phyloP scores from a whole-genome alignment of 2,888 invertebrate species.

The Chloroclysta siterata region DNA sequence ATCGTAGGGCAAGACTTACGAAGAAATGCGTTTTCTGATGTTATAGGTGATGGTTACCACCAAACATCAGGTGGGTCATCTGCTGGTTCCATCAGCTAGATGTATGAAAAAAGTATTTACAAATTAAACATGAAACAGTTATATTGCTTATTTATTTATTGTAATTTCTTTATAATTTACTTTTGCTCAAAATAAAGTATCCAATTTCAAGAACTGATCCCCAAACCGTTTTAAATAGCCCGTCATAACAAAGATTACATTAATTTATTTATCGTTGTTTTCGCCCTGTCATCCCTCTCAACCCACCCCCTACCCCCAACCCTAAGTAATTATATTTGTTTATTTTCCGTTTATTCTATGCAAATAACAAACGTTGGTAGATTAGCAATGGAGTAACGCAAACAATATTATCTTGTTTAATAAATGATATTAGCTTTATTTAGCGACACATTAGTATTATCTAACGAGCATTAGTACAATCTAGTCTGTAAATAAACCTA shows the following conservation, averaged over 20 bases:
- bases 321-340: slow-evolving; percentile 24
- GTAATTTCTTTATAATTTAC: no score
- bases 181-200: neutral
- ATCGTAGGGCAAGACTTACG: no score
- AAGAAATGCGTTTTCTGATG: no score
- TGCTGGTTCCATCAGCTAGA: no score
- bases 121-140: no score
- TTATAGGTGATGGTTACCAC: no score
- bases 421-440: neutral
- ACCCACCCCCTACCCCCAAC: neutral
- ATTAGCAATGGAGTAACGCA: slow-evolving; percentile 16
- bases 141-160: no score
- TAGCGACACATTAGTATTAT: neutral
- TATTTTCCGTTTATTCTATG: slow-evolving; percentile 25
- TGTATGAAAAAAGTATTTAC: no score
- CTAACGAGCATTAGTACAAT: neutral
- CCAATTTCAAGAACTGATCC: slow-evolving; percentile 7
- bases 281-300: slow-evolving; percentile 8
- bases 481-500: no score
- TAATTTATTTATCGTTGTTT: slow-evolving; percentile 19
- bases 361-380: slow-evolving; percentile 20
- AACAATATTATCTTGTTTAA: slow-evolving; percentile 20
- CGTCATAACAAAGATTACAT: slow-evolving; percentile 25
- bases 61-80: no score
- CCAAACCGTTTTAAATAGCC: slow-evolving; percentile 14